Percentiles rank a stretch among this genome's conserved stretches.
Evolutionary conservation across 1,140 invertebrate species (phyloP).

Genomic region (Dufourea novaeangliae): DNA sequence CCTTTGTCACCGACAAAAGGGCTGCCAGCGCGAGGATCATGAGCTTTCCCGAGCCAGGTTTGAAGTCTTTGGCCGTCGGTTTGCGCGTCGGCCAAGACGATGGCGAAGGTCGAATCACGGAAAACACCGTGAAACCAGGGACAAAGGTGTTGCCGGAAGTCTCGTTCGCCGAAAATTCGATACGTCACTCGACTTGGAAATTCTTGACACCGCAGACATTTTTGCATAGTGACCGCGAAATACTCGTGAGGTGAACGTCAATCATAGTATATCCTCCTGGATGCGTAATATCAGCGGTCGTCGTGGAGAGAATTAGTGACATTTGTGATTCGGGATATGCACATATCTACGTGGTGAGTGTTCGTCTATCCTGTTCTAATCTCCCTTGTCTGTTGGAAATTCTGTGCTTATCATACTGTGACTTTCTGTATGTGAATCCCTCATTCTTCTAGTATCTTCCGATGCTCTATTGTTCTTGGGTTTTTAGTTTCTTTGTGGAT

Average conservation of each 20-base stretch:
- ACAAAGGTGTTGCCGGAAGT: conserved; percentile 73
- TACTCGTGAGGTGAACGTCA: conserved; percentile 15
- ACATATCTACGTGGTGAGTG: too few species aligned
- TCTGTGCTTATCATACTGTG: too few species aligned
- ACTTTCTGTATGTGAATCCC: too few species aligned
- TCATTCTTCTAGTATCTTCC: too few species aligned
- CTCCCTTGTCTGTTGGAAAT: too few species aligned
- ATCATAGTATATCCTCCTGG: background rate
- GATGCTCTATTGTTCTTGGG: too few species aligned
- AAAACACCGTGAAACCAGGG: conserved; percentile 10
- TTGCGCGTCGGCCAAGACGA: background rate
- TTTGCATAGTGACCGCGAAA: conserved; percentile 26
- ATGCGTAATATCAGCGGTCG: background rate
- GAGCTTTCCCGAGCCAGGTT: conserved; percentile 15
- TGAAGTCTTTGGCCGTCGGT: background rate
- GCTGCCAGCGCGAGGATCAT: conserved; percentile 46
- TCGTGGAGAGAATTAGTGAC: background rate
- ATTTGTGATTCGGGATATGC: background rate
- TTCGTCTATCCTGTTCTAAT: too few species aligned
- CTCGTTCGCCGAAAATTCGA: conserved; percentile 71
- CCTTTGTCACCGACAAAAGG: conserved; percentile 72
- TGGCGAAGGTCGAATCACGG: background rate
- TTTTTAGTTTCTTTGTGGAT: too few species aligned
- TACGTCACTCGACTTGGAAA: conserved; percentile 66
- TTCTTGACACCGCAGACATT: conserved; percentile 36